Evolutionary conservation across 1,140 invertebrate species (phyloP).

Genomic region (Radopholus similis): DNA sequence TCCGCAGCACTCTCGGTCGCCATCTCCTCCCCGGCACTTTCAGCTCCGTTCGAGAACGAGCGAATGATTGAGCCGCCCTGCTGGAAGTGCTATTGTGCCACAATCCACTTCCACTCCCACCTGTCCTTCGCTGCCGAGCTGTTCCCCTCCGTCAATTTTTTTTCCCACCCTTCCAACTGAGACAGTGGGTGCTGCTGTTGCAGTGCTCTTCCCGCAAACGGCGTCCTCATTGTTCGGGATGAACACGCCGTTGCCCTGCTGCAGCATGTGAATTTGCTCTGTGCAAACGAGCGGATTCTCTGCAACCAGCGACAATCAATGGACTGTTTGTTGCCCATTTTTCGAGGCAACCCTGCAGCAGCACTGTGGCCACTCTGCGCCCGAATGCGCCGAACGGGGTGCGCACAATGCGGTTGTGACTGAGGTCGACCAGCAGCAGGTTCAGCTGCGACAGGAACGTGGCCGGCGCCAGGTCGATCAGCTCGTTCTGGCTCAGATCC

Average conservation of each 20-base stretch:
- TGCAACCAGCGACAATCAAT: slow-evolving; percentile 24
- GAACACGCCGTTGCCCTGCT: slow-evolving; percentile 53
- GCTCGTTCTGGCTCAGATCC: slow-evolving; percentile 53
- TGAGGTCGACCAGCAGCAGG: slow-evolving; percentile 51
- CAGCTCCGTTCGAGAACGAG: background rate
- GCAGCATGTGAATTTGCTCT: slow-evolving; percentile 57
- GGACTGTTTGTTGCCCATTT: background rate
- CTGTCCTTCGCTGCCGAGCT: too few species aligned
- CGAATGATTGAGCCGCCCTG: background rate
- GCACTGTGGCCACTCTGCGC: slow-evolving; percentile 53
- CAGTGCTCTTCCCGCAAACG: slow-evolving; percentile 37
- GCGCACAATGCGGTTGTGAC: slow-evolving; percentile 48
- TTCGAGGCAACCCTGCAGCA: slow-evolving; percentile 44
- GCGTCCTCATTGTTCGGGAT: slow-evolving; percentile 48
- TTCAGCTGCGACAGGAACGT: slow-evolving; percentile 56
- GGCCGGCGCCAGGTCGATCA: slow-evolving; percentile 51
- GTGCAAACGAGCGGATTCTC: slow-evolving; percentile 58
- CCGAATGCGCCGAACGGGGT: slow-evolving; percentile 56
- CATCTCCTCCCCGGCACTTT: background rate
- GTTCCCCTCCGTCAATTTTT: background rate
- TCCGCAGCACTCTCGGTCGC: too few species aligned
- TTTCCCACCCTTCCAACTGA: background rate
- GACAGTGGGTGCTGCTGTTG: background rate
- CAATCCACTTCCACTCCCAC: too few species aligned
- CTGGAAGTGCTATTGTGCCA: too few species aligned